Evolutionary conservation across 1,140 invertebrate genomes (phyloP), one percentile per base, ranked within the genome.

Genomic region (Limonius californicus): DNA sequence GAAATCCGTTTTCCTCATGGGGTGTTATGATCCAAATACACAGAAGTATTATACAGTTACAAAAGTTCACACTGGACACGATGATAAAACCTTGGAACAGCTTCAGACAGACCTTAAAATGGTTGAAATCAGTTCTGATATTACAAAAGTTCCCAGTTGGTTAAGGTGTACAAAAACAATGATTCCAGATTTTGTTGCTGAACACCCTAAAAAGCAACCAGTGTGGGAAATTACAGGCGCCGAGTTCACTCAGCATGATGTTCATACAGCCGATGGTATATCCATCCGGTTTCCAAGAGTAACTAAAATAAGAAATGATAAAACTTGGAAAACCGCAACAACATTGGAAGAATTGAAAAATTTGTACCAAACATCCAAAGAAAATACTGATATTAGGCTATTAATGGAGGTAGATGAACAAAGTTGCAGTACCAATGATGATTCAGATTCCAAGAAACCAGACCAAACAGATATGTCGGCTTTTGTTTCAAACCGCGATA

Each of bases 221-320:
- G 89, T 97, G 12, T 97, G 94, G 94, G 93, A 97, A 80, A 94
- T 97, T 27, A 91, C 90, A 1, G 94, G 94, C 0, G 94, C 94
- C 0, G 94, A 97, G 77, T 92, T 97, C 68, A 93, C 90, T 7
- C 80, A 83, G 2, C 83, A 89, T 62, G 89, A 93, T 50, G 82
- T 89, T 14, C 95, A 97, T 72, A 95, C 93, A 2, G 93, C 93
- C 1, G 85, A 89, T 73, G 92, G 93, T 3, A 95, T 97, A 69
- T 96, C 93, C 1, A 93, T 97, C 47, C 7, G 94, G 66, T 97
- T 97, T 81, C 95, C 95, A 2, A 81, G 95, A 63, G 89, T 97
- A 0, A 92, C 91, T 1, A 85, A 85, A 65, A 87, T 94, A 58
- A 82, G 94, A 45, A 77, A 85, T 65, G 94, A 97, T 72, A 97